A percentile compares a stretch with the other conserved stretches of the same genome.
Evolutionary conservation across 2,797 vertebrate species (phyloP).

Genomic region (Paedocypris micromegethes): DNA sequence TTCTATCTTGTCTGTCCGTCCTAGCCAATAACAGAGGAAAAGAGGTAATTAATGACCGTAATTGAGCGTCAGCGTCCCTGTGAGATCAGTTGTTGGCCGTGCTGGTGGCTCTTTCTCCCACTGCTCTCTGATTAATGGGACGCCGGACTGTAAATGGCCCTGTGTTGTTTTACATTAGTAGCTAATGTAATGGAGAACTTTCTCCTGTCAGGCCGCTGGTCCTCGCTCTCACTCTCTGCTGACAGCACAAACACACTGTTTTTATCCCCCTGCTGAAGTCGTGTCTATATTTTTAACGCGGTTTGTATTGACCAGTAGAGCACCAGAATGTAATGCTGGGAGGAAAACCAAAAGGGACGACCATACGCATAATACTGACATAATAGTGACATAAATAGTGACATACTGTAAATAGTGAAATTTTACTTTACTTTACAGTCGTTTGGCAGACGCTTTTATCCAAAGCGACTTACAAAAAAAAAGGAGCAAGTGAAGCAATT

Average conservation of each 20-base stretch:
- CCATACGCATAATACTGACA: too few relatives aligned
- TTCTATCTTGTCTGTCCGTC: constrained; percentile 14
- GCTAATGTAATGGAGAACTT: constrained; percentile 31
- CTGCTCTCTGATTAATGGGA: constrained; percentile 49
- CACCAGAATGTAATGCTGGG: too few relatives aligned
- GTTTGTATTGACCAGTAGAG: too few relatives aligned
- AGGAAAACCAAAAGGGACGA: too few relatives aligned
- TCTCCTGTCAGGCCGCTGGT: constrained; percentile 28
- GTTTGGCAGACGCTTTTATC: too few relatives aligned
- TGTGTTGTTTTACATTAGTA: constrained; percentile 43
- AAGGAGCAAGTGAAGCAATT: too few relatives aligned
- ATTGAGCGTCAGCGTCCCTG: constrained; percentile 39
- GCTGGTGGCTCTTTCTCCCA: constrained; percentile 36
- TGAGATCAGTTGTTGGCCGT: constrained; percentile 48
- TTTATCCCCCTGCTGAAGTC: constrained; percentile 1
- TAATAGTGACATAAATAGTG: too few relatives aligned
- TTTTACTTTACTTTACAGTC: too few relatives aligned
- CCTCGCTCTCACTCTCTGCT: not conserved
- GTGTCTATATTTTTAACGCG: constrained; percentile 36
- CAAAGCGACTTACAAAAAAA: too few relatives aligned
- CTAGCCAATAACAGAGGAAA: constrained; percentile 46
- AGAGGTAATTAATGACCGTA: constrained; percentile 49
- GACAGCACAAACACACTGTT: constrained; percentile 8
- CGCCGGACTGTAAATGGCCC: constrained; percentile 38
- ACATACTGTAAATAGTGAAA: too few relatives aligned